Conservation (phyloP, 2,888 invertebrate species). For the Fragum fragum region DNA sequence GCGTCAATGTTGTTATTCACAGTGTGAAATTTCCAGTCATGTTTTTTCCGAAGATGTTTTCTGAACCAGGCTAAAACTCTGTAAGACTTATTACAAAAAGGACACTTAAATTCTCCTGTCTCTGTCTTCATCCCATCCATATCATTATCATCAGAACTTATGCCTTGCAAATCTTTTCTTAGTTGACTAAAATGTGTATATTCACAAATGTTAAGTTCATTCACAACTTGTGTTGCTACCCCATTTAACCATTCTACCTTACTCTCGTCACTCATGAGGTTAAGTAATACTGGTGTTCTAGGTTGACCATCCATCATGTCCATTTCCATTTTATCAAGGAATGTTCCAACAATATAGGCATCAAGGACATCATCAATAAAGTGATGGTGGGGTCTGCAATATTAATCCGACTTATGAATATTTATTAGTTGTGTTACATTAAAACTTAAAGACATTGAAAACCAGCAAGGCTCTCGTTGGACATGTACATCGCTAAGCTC, state of each 20-base stretch:
- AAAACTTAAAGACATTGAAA: not conserved
- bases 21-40: constrained; percentile 28
- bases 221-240: constrained; percentile 26
- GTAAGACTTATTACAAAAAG: constrained; percentile 45
- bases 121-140: constrained; percentile 31
- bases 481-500: not conserved
- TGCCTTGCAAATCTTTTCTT: constrained; percentile 9
- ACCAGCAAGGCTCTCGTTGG: constrained; percentile 15
- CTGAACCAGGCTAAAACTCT: constrained; percentile 21
- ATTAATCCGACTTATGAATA: not conserved
- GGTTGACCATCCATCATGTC: constrained; percentile 6
- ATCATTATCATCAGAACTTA: constrained; percentile 22
- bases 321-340: constrained; percentile 34
- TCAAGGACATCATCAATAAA: constrained; percentile 39
- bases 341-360: constrained; percentile 38
- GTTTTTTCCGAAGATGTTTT: constrained; percentile 15
- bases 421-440: not conserved
- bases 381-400: constrained; percentile 39
- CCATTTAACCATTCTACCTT: constrained; percentile 24
- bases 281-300: not conserved
- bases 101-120: constrained; percentile 25
- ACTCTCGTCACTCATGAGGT: constrained; percentile 6
- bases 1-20: constrained; percentile 14
- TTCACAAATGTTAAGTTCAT: constrained; percentile 26
- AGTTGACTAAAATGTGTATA: constrained; percentile 17